A percentile compares a stretch with the other conserved stretches of the same genome.
phyloP scores from a whole-genome alignment of 2,888 invertebrate species.

The Plagiodera versicolora region DNA sequence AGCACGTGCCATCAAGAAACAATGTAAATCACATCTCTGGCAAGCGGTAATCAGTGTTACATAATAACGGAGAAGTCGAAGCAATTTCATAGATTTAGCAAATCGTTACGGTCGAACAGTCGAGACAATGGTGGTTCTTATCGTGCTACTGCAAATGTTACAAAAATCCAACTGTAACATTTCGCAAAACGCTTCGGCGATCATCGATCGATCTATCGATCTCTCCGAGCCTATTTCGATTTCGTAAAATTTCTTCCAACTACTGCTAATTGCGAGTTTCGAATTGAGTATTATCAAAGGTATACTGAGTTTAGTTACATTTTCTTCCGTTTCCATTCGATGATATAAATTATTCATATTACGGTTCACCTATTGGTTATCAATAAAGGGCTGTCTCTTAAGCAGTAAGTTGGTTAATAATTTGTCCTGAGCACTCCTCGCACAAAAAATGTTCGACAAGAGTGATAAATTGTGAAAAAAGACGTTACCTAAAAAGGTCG shows the following conservation, averaged over 20 bases:
- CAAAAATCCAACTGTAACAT: conserved; percentile 12
- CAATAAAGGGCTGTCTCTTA: too few species aligned
- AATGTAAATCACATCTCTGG: conserved; percentile 17
- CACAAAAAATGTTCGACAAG: too few species aligned
- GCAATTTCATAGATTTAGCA: conserved; percentile 22
- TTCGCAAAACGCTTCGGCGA: conserved; percentile 14
- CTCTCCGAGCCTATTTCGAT: conserved; percentile 9
- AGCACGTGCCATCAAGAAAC: conserved; percentile 20
- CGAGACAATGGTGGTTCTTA: conserved; percentile 23
- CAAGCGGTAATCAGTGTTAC: conserved; percentile 21
- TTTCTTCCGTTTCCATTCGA: not conserved
- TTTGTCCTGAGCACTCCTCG: too few species aligned
- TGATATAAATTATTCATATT: too few species aligned
- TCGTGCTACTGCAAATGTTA: conserved; percentile 21
- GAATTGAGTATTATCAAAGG: conserved; percentile 6
- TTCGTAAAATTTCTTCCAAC: conserved; percentile 12
- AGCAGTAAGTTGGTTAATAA: too few species aligned
- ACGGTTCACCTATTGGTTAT: too few species aligned
- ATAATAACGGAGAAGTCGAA: conserved; percentile 16
- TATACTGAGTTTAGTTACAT: conserved; percentile 8
- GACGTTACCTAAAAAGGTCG: too few species aligned
- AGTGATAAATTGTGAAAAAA: too few species aligned
- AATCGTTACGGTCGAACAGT: conserved; percentile 24
- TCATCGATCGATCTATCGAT: conserved; percentile 12
- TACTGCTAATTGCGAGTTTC: conserved; percentile 11